Evolutionary conservation across 2,888 invertebrate genomes (phyloP).

Genomic region (Oscheius myriophilus): DNA sequence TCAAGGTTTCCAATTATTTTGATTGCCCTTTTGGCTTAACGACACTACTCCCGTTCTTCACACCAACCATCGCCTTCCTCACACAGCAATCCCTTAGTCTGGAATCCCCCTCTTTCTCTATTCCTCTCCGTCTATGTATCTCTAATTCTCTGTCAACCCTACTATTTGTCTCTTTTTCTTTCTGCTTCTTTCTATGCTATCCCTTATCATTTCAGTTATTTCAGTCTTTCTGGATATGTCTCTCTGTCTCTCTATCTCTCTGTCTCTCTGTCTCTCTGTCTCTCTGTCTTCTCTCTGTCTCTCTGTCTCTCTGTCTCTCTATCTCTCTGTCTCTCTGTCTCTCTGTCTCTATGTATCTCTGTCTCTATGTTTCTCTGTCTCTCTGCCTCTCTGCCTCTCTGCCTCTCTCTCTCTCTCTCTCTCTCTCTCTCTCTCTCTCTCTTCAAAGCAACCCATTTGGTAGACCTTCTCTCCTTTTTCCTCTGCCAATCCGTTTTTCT

Average conservation of each 20-base stretch:
- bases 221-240: not conserved
- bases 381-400: constrained; percentile 10
- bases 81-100: not conserved
- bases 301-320: constrained; percentile 3
- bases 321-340: constrained; percentile 11
- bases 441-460: no score
- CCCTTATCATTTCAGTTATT: not conserved
- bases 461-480: not conserved
- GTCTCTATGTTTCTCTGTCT: not conserved
- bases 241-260: not conserved
- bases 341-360: not conserved
- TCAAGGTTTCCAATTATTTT: no score
- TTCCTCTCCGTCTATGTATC: not conserved
- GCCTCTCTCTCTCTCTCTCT: not conserved
- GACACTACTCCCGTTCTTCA: not conserved
- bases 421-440: not conserved
- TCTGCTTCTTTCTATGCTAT: not conserved
- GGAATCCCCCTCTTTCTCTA: not conserved
- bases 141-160: not conserved
- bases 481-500: not conserved
- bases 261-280: constrained; percentile 5
- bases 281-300: constrained; percentile 5
- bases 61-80: not conserved
- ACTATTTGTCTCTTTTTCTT: constrained; percentile 12
- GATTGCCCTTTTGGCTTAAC: no score